Evolutionary conservation across 2,797 vertebrate genomes (phyloP), one percentile per base, ranked within the genome.

Genomic region (Sebastolobus alascanus): DNA sequence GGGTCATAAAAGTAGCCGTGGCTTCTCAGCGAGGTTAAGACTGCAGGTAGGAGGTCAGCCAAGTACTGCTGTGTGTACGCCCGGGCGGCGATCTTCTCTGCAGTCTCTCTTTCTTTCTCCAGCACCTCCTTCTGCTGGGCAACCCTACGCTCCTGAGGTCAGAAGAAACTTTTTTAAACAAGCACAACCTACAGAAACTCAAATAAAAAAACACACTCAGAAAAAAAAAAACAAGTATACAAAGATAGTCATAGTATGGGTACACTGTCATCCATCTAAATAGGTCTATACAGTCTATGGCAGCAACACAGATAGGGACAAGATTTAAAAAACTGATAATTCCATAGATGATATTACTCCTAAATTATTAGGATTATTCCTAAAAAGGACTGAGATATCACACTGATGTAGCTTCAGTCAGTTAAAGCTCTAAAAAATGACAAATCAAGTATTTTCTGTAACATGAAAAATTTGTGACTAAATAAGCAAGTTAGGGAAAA

Each of bases 1-100:
- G 96, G 95, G 82, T 99, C 97, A 33, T 96, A 97, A 79, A 99
- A 98, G 94, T 95, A 99, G 9, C 98, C 98, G 3, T 95, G 93
- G 5, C 94, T 94, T 55, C 87, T 93, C 84, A 99, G 96, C 0
- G 94, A 96, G 79, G 76, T 89, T 52, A 97, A 97, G 61, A 97
- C 97, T 0, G 96, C 93, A 0, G 97, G 97, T 43, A 98, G 86
- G 27, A 99, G 96, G 84, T 97, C 95, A 16, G 96, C 86, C 93
- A 99, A 80, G 90, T 97, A 98, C 59, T 87, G 95, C 88, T 96
- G 93, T 1, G 97, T 94, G 1, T 97, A 98, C 0, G 95, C 96
- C 2, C 91, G 95, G 4, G 97, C 97, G 0, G 97, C 97, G 5
- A 99, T 94, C 93, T 98, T 99, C 80, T 98, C 96, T 3, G 94